phyloP scores from a whole-genome alignment of 1,140 invertebrate genomes.

The Pararge aegeria region DNA sequence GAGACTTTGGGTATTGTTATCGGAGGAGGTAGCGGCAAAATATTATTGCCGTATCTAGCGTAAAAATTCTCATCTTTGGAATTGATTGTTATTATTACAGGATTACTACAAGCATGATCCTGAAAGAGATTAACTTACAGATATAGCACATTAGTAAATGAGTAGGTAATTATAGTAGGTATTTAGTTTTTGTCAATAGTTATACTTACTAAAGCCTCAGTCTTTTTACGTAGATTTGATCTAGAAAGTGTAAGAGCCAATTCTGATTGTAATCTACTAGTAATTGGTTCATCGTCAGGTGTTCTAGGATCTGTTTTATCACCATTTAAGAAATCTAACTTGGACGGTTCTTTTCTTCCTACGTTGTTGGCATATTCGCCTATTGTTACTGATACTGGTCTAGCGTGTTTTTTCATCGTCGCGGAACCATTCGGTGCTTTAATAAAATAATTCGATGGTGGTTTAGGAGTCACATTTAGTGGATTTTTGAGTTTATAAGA shows the following conservation, averaged over 20 bases:
- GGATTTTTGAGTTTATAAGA: conserved; percentile 86
- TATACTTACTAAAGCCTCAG: conserved; percentile 82
- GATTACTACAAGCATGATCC: conserved; percentile 50
- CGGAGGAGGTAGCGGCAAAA: conserved; percentile 74
- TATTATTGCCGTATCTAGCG: conserved; percentile 79
- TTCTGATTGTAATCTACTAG: conserved; percentile 86
- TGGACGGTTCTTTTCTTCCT: conserved; percentile 82
- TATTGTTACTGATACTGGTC: conserved; percentile 83
- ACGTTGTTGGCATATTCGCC: conserved; percentile 83
- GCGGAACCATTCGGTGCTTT: conserved; percentile 71
- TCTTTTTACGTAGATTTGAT: conserved; percentile 86
- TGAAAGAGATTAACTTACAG: conserved; percentile 48
- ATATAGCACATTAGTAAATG: conserved; percentile 3
- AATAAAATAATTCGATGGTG: conserved; percentile 84
- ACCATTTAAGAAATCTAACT: conserved; percentile 84
- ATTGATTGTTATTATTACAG: conserved; percentile 35
- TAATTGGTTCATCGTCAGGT: conserved; percentile 73
- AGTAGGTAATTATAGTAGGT: not conserved
- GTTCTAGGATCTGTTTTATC: conserved; percentile 57
- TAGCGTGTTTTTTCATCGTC: conserved; percentile 74
- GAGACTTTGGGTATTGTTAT: conserved; percentile 77
- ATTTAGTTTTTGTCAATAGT: not conserved
- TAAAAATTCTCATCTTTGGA: conserved; percentile 72
- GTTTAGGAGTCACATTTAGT: conserved; percentile 80
- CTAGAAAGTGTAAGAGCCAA: conserved; percentile 85